These are phyloP conservation scores for Cynodonichthys magdalenae DNA, from an alignment of 2,797 vertebrate species.

Conservation along the genomic window DNA sequence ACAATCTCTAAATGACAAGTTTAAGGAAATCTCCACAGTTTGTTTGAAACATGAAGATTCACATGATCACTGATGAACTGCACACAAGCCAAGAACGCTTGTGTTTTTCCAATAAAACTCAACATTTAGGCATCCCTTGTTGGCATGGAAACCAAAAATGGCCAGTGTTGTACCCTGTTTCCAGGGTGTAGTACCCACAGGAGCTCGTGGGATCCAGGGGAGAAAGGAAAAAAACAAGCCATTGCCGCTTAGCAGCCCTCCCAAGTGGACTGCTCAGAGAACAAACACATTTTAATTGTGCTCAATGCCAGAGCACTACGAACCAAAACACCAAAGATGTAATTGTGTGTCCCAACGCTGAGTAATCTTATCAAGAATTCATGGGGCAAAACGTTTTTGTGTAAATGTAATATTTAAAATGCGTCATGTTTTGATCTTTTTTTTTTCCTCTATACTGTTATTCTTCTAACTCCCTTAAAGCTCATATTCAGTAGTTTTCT, in stretches of 20 bases:
- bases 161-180: slow-evolving; percentile 74
- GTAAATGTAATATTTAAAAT: no score
- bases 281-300: slow-evolving; percentile 86
- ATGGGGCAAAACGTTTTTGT: background rate
- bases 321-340: slow-evolving; percentile 24
- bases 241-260: slow-evolving; percentile 48
- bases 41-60: background rate
- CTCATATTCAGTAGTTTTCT: slow-evolving; percentile 7
- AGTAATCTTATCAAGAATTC: slow-evolving; percentile 14
- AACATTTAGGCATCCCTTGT: slow-evolving; percentile 6
- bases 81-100: background rate
- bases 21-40: background rate
- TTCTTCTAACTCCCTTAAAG: slow-evolving; percentile 5
- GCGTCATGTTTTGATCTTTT: background rate
- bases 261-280: slow-evolving; percentile 60
- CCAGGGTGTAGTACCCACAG: slow-evolving; percentile 70
- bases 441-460: no score
- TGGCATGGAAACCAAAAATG: slow-evolving; percentile 37
- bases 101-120: slow-evolving; percentile 11
- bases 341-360: slow-evolving; percentile 11
- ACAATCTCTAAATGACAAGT: background rate
- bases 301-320: slow-evolving; percentile 39
- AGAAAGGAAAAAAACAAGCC: slow-evolving; percentile 75
- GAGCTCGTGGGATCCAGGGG: slow-evolving; percentile 59
- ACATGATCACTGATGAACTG: background rate